Evolutionary conservation across 2,113 vertebrate species (phyloP).

Genomic region (Motacilla tschutschensis): DNA sequence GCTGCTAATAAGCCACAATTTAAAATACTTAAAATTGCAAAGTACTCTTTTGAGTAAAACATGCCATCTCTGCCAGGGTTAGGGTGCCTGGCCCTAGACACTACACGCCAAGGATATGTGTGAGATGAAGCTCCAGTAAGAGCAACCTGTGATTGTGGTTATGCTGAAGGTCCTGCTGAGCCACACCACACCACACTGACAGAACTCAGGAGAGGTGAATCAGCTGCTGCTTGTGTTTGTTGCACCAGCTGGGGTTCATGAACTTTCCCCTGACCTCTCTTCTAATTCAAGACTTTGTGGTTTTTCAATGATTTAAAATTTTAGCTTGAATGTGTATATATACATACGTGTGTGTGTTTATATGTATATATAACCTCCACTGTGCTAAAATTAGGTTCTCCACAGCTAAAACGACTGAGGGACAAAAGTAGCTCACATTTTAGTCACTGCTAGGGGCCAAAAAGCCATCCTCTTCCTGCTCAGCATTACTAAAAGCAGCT

Average conservation of each 20-base stretch:
- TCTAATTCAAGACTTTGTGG: constrained; percentile 45
- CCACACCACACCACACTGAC: not conserved
- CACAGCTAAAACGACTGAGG: not conserved
- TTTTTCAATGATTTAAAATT: constrained; percentile 46
- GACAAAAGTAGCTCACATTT: constrained; percentile 4
- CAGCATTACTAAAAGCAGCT: not conserved
- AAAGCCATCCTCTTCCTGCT: not conserved
- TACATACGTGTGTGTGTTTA: not conserved
- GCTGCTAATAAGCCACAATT: not conserved
- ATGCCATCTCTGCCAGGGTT: not conserved
- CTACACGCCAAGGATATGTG: not conserved
- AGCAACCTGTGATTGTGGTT: constrained; percentile 9
- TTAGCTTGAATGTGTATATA: not conserved
- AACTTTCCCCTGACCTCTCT: constrained; percentile 23
- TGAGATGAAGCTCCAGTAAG: not conserved
- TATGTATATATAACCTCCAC: not conserved
- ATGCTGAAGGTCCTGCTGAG: not conserved
- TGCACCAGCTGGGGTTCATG: not conserved
- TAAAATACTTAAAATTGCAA: not conserved
- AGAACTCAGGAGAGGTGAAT: not conserved
- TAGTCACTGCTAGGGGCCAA: not conserved
- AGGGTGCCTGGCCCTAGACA: not conserved
- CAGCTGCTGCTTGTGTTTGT: not conserved
- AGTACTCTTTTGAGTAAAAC: not conserved
- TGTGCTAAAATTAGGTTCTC: constrained; percentile 11